Evolutionary conservation across 2,797 vertebrate genomes (phyloP).

Genomic region (Danio aesculapii): DNA sequence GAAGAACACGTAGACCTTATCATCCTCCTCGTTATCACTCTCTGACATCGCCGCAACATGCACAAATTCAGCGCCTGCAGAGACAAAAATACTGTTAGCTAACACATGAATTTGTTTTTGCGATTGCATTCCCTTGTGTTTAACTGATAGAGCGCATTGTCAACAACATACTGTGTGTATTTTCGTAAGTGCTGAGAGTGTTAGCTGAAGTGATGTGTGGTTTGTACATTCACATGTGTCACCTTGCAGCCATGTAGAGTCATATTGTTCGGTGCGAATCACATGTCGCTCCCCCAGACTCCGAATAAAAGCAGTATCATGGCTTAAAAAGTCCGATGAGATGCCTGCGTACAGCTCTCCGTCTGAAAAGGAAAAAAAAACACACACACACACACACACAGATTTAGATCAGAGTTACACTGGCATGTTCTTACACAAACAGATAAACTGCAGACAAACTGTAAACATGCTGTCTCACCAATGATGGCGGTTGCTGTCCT

Average conservation of each 20-base stretch:
- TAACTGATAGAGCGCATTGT: neutral
- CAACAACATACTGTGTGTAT: constrained; percentile 11
- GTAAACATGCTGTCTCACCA: constrained; percentile 65
- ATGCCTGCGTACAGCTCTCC: constrained; percentile 83
- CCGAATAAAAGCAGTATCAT: constrained; percentile 84
- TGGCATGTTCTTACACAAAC: constrained; percentile 30
- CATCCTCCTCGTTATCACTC: constrained; percentile 85
- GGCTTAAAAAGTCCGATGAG: constrained; percentile 84
- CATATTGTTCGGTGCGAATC: constrained; percentile 85
- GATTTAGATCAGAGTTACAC: constrained; percentile 23
- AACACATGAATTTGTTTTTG: neutral
- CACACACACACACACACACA: constrained; percentile 29
- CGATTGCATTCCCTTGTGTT: neutral
- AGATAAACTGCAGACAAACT: constrained; percentile 35
- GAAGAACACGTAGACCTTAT: constrained; percentile 87
- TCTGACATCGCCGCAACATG: constrained; percentile 83
- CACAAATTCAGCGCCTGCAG: constrained; percentile 82
- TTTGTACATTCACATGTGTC: constrained; percentile 13
- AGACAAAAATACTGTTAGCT: constrained; percentile 23
- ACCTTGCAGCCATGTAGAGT: constrained; percentile 85
- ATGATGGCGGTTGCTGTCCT: constrained; percentile 79
- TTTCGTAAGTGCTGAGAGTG: neutral
- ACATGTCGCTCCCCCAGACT: constrained; percentile 80
- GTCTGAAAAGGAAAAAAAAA: constrained; percentile 64
- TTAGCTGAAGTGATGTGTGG: neutral